Percentiles rank a stretch among this genome's conserved stretches.
phyloP scores from a whole-genome alignment of 2,113 vertebrate genomes.

The Paracanthobrama guichenoti region DNA sequence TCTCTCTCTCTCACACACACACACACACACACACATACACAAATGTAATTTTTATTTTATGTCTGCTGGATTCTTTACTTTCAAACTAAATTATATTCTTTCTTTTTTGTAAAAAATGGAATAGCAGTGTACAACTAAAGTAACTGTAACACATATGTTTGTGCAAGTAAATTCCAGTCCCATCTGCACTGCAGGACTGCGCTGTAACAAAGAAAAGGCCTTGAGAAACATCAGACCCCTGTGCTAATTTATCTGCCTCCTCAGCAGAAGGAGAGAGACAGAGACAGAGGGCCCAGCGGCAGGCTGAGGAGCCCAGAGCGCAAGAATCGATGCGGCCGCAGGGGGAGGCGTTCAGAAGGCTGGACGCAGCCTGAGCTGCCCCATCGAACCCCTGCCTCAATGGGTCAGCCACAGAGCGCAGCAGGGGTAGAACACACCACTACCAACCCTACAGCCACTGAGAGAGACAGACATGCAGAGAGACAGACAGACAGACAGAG shows the following conservation, averaged over 20 bases:
- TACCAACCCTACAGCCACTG: constrained; percentile 27
- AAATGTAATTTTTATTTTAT: neutral
- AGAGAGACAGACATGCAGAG: neutral
- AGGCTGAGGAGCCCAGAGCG: constrained; percentile 81
- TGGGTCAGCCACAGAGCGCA: constrained; percentile 79
- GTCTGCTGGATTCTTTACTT: neutral
- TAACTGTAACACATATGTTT: constrained; percentile 1
- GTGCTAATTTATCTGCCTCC: constrained; percentile 82
- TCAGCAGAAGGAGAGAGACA: constrained; percentile 59
- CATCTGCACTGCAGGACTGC: constrained; percentile 5
- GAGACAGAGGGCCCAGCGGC: constrained; percentile 86
- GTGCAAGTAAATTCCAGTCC: constrained; percentile 19
- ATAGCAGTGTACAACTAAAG: neutral
- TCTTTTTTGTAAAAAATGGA: neutral
- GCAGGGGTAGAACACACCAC: constrained; percentile 69
- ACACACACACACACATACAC: neutral
- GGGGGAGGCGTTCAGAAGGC: constrained; percentile 80
- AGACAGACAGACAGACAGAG: neutral
- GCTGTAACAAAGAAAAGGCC: constrained; percentile 50
- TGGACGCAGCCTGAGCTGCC: constrained; percentile 70
- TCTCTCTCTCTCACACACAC: neutral
- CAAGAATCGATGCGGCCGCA: constrained; percentile 85
- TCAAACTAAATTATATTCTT: neutral
- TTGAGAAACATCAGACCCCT: constrained; percentile 74
- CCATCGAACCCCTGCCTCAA: constrained; percentile 78